Conservation (phyloP, 2,797 vertebrate species). For the Orientallactaga sibirica region DNA sequence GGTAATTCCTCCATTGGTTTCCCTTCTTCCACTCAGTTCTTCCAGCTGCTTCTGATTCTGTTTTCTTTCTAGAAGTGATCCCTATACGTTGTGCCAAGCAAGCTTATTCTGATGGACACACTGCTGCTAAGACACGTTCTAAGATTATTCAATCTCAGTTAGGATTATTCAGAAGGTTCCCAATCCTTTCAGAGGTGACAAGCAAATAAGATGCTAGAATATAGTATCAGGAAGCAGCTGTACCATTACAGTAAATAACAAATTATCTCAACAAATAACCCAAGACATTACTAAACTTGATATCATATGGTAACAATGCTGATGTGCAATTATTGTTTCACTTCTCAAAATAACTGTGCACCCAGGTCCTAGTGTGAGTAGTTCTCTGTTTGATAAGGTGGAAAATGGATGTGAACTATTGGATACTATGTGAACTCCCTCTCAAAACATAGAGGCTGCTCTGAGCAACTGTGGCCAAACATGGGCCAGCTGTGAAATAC, state of each 20-base stretch:
- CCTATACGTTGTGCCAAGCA: not conserved
- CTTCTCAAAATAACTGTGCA: constrained; percentile 42
- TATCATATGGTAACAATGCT: not conserved
- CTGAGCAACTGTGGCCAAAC: not conserved
- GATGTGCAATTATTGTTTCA: not conserved
- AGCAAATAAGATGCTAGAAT: constrained; percentile 9
- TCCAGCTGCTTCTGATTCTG: not conserved
- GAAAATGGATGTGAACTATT: not conserved
- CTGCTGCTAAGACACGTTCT: not conserved
- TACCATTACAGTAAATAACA: not conserved
- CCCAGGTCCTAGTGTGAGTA: not conserved
- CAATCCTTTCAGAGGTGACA: constrained; percentile 35
- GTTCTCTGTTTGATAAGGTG: not conserved
- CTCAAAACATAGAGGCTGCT: not conserved
- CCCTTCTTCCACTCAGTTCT: not conserved
- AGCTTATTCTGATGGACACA: constrained; percentile 28
- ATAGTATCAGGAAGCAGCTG: not conserved
- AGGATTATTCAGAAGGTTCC: not conserved
- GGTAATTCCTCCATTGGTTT: not conserved
- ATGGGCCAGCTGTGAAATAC: not conserved
- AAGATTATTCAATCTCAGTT: not conserved
- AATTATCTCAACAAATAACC: not conserved
- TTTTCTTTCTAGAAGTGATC: not conserved
- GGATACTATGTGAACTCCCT: not conserved
- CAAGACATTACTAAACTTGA: constrained; percentile 2